Percentiles rank a stretch among this genome's conserved stretches.
phyloP scores from a whole-genome alignment of 1,140 invertebrate species.

The Halotydeus destructor region DNA sequence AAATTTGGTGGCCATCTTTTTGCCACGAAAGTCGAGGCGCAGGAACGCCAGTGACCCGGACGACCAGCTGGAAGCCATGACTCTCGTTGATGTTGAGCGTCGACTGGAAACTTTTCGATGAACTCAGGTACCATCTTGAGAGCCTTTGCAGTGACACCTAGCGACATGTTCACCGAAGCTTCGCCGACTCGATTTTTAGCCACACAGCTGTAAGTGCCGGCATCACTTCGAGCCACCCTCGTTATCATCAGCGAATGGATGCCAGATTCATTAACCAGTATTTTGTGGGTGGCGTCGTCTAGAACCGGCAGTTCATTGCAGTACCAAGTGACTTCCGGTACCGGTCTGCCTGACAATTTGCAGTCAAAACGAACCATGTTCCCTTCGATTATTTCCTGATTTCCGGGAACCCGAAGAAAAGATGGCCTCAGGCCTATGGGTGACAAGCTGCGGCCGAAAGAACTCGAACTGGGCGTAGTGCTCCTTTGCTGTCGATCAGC shows the following conservation, averaged over 20 bases:
- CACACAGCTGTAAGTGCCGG: constrained; percentile 54
- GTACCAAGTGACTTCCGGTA: constrained; percentile 84
- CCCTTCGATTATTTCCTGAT: constrained; percentile 72
- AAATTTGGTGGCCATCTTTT: constrained; percentile 65
- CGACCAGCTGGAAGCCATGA: constrained; percentile 65
- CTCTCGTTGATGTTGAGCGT: constrained; percentile 77
- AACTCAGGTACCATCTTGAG: constrained; percentile 84
- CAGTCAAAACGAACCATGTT: constrained; percentile 63
- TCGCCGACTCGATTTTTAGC: constrained; percentile 67
- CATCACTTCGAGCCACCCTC: constrained; percentile 53
- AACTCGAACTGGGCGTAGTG: no score
- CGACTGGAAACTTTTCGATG: constrained; percentile 75
- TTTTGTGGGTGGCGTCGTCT: constrained; percentile 82
- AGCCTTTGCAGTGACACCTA: constrained; percentile 54
- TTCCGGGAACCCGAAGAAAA: constrained; percentile 64
- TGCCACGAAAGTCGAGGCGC: constrained; percentile 86
- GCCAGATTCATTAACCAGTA: constrained; percentile 87
- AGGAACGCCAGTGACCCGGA: constrained; percentile 75
- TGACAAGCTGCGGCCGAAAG: no score
- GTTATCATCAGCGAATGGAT: constrained; percentile 89
- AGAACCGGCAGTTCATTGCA: constrained; percentile 63
- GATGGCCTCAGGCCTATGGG: constrained; percentile 64
- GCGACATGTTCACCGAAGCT: constrained; percentile 19
- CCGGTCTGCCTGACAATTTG: constrained; percentile 73
- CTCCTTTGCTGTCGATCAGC: no score